Conservation (phyloP, 2,797 vertebrate species). For the Anguilla obscura region DNA sequence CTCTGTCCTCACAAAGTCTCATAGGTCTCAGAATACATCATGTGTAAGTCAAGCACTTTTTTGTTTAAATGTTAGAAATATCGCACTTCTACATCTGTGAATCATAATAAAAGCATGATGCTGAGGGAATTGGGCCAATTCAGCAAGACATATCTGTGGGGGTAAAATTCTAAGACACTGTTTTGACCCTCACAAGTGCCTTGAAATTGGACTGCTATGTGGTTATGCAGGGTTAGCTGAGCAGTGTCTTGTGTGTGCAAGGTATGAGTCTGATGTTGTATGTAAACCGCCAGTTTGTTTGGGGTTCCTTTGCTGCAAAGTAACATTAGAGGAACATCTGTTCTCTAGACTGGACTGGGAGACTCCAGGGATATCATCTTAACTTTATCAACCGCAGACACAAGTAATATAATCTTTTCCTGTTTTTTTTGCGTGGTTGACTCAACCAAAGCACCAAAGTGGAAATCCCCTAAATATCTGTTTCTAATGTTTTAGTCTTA, state of each 20-base stretch:
- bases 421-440: not conserved
- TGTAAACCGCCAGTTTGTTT: not conserved
- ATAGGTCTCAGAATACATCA: not conserved
- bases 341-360: not conserved
- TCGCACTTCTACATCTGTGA: not conserved
- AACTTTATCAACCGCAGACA: slow-evolving; percentile 1
- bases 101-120: slow-evolving; percentile 4
- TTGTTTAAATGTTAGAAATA: not conserved
- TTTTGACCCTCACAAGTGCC: not conserved
- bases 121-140: not conserved
- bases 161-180: not conserved
- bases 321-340: slow-evolving; percentile 16
- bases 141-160: not conserved
- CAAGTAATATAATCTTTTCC: not conserved
- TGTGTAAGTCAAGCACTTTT: not conserved
- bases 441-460: slow-evolving; percentile 1
- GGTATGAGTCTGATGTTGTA: not conserved
- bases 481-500: not conserved
- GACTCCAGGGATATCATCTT: not conserved
- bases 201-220: not conserved
- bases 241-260: not conserved
- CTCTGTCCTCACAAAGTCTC: not conserved
- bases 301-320: not conserved
- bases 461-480: not conserved
- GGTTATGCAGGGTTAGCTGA: not conserved